Base-by-base conservation (phyloP, 1,140 invertebrate species). In the Ceratina australensis region DNA sequence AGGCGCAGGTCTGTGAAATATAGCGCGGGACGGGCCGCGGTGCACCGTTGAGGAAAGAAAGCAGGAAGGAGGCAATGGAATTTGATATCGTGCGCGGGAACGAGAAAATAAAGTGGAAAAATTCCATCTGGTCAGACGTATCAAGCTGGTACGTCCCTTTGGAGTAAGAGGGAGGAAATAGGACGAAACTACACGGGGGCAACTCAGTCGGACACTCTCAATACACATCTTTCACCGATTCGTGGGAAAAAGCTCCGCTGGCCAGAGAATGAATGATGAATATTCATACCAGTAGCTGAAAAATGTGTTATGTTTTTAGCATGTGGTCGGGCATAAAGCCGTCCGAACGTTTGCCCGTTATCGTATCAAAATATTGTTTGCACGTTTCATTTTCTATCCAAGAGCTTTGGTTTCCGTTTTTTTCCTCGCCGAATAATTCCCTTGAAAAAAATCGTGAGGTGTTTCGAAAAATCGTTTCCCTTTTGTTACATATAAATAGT, bases 91-190 rank as follows among this genome's bases (percentile, higher is more conserved):
- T 52, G 83, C 72, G 52, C 65, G 61, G 63, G 57, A 52, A 56
- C 47, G 78, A 74, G 79, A 86, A 88, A 88, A 87, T 88, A 88
- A 86, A 87, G 81, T 82, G 77, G 86, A 85, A 85, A 88, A 87
- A 87, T 88, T 85, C 86, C 82, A 83, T 87, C 63, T 82, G 85
- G 74, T 86, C 83, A 84, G 85, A 83, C 82, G 78, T 66, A 72
- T 71, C 83, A 64, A 52, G 60, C 56, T 72, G 50, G 50, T 52
- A 20, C 33, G 66, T 77, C 66, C 26, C 74, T 28, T 59, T 4
- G 28, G 24, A 24, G 50, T 60, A 54, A 63, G 54, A 26, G 28
- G 49, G 56, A 50, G 72, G 26, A 73, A 72, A 52, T 54, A 33
- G 60, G 22, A 67, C 28, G 26, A 72, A 61, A 47, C 56, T 26